These are phyloP conservation scores for Gorsachius magnificus DNA, from an alignment of 2,797 vertebrate species.

Conservation along the genomic window DNA sequence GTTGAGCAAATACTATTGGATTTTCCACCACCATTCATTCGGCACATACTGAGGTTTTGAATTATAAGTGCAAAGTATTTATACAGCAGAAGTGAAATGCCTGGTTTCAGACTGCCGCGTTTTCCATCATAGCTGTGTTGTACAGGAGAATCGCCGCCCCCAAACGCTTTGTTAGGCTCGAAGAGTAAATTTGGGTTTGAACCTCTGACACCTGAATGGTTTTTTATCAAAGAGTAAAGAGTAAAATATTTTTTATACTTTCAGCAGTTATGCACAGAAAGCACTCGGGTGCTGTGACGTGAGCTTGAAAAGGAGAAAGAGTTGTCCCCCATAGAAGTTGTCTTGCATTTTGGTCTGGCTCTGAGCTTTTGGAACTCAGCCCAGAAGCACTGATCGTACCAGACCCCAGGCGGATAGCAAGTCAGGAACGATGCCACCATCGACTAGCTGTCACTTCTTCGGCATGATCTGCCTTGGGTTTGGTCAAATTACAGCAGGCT, in stretches of 20 bases:
- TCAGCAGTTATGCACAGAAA: not conserved
- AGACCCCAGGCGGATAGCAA: not conserved
- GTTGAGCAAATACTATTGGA: not conserved
- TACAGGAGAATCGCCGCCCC: not conserved
- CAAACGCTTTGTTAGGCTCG: not conserved
- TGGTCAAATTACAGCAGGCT: not conserved
- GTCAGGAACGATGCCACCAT: not conserved
- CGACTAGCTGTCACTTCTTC: not conserved
- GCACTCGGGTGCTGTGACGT: not conserved
- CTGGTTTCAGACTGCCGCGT: not conserved
- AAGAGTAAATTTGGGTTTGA: not conserved
- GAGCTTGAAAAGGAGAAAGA: not conserved
- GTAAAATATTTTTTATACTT: not conserved
- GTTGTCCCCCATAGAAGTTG: not conserved
- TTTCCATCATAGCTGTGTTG: not conserved
- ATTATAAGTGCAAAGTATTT: not conserved
- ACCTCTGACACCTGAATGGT: not conserved
- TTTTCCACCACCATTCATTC: not conserved
- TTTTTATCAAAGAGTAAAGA: not conserved
- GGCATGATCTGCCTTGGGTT: not conserved
- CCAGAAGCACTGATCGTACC: not conserved
- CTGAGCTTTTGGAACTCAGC: not conserved
- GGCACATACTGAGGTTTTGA: not conserved
- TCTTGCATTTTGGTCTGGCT: not conserved
- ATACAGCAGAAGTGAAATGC: not conserved